phyloP scores from a whole-genome alignment of 2,888 invertebrate species.

The Suillia variegata region DNA sequence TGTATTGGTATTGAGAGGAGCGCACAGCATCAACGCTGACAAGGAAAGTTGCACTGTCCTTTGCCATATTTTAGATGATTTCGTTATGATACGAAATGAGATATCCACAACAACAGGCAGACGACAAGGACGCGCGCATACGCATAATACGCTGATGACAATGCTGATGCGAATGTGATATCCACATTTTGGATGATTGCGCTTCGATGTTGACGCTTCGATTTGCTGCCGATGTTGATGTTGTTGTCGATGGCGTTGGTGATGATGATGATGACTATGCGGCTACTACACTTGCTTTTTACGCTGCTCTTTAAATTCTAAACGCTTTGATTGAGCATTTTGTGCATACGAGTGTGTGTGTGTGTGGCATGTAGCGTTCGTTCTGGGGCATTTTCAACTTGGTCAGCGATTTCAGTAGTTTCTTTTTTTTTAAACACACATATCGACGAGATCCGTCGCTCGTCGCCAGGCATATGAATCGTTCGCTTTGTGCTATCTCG shows the following conservation, averaged over 20 bases:
- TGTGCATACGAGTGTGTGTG: neutral
- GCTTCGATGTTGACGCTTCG: neutral
- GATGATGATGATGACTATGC: neutral
- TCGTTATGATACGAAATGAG: neutral
- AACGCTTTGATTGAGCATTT: no score
- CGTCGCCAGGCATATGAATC: no score
- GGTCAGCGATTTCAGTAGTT: neutral
- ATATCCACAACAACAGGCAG: neutral
- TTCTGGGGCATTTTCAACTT: neutral
- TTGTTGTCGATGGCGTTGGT: neutral
- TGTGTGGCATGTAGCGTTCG: neutral
- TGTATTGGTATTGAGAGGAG: neutral
- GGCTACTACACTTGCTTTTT: neutral
- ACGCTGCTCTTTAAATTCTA: neutral
- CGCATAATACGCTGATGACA: neutral
- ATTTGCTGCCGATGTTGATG: neutral
- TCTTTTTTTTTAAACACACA: no score
- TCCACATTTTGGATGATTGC: no score
- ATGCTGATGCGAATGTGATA: neutral
- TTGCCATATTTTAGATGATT: neutral
- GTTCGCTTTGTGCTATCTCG: neutral
- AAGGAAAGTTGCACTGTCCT: no score
- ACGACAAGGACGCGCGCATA: no score
- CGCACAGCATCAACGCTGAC: no score
- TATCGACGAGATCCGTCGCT: no score